Evolutionary conservation across 2,113 vertebrate species (phyloP).

Genomic region (Apistogramma diplotaenia): DNA sequence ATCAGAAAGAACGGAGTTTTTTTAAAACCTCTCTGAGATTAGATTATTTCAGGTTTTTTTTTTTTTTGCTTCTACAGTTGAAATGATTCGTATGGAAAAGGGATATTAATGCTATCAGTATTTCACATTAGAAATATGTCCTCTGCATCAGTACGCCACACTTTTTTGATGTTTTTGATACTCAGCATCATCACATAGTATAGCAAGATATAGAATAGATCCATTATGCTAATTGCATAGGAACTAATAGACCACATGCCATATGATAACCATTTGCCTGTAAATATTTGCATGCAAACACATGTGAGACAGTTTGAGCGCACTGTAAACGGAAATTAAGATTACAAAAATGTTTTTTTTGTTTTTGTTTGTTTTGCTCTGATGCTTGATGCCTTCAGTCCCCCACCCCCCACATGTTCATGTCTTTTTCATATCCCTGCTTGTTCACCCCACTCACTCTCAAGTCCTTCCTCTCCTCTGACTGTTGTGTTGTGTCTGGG

Average conservation of each 20-base stretch:
- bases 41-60: conserved; percentile 55
- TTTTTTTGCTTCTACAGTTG: not conserved
- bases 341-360: not conserved
- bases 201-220: not conserved
- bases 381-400: conserved; percentile 22
- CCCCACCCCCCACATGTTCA: not conserved
- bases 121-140: not conserved
- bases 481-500: conserved; percentile 80
- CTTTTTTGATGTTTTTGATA: not conserved
- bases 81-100: not conserved
- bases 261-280: not conserved
- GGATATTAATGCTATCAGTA: not conserved
- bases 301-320: not conserved
- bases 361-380: not conserved
- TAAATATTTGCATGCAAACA: conserved; percentile 8
- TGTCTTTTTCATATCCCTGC: conserved; percentile 48
- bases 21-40: conserved; percentile 38
- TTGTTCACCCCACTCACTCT: conserved; percentile 64
- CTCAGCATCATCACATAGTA: no score
- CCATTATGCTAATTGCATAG: not conserved
- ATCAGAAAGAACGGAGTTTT: not conserved
- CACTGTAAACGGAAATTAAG: not conserved
- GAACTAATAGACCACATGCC: not conserved
- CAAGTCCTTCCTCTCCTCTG: conserved; percentile 69
- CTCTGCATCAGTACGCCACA: not conserved